These are phyloP conservation scores for Hypanus sabinus DNA, from an alignment of 2,113 vertebrate species.

Conservation along the genomic window DNA sequence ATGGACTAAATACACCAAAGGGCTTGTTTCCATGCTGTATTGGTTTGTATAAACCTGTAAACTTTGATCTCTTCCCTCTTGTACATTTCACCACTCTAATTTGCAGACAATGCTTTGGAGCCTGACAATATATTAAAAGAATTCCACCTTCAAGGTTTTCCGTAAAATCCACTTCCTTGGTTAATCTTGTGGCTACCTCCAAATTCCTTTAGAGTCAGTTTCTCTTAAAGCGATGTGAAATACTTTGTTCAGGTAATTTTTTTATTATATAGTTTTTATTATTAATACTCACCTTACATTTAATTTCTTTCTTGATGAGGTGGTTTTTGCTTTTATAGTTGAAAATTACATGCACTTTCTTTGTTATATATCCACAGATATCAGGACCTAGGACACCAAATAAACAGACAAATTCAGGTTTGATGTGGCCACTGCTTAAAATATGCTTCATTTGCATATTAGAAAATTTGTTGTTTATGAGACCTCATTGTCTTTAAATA, in stretches of 20 bases:
- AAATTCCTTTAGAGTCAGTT: neutral
- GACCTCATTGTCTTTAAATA: neutral
- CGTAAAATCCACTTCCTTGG: neutral
- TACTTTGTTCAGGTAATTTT: too few relatives aligned
- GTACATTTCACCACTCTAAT: neutral
- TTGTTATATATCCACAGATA: conserved; percentile 81
- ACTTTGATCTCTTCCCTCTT: neutral
- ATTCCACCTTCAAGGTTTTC: neutral
- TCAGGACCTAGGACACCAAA: conserved; percentile 65
- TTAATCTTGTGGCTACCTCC: neutral
- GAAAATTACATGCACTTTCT: conserved; percentile 82
- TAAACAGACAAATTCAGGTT: conserved; percentile 1
- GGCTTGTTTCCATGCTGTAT: too few relatives aligned
- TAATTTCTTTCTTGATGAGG: conserved; percentile 72
- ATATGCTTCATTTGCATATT: neutral
- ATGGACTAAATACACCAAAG: too few relatives aligned
- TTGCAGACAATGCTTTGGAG: neutral
- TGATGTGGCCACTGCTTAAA: neutral
- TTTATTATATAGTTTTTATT: neutral
- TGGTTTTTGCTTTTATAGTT: conserved; percentile 79
- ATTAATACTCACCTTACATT: conserved; percentile 67
- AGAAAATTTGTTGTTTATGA: neutral
- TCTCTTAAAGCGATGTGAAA: too few relatives aligned
- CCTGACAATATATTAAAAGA: neutral
- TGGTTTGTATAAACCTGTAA: neutral